These are phyloP conservation scores for Drosophila limbata DNA, from an alignment of 2,888 invertebrate genomes.

Conservation along the genomic window DNA sequence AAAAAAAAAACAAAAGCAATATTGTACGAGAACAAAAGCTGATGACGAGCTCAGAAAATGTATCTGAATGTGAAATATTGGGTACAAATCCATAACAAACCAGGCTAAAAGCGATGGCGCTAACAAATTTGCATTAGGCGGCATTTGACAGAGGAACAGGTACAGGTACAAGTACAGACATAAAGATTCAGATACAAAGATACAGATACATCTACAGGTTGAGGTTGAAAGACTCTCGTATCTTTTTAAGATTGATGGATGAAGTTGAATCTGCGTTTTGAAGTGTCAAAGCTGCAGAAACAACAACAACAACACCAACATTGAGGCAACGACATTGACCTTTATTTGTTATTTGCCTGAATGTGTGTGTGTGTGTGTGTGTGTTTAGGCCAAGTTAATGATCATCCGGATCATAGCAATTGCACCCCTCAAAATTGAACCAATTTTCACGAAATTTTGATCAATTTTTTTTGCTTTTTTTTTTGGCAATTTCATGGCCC, in stretches of 20 bases:
- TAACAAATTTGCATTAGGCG: conserved; percentile 53
- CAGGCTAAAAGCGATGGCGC: conserved; percentile 22
- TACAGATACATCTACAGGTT: conserved; percentile 12
- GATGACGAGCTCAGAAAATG: conserved; percentile 47
- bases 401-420: conserved; percentile 35
- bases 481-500: conserved; percentile 54
- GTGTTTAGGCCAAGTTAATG: conserved; percentile 41
- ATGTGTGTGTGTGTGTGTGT: neutral
- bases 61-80: conserved; percentile 15
- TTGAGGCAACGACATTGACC: conserved; percentile 67
- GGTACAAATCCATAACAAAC: conserved; percentile 37
- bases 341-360: conserved; percentile 52
- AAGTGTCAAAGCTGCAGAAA: conserved; percentile 67
- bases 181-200: neutral
- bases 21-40: conserved; percentile 25
- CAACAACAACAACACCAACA: conserved; percentile 53
- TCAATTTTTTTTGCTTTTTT: conserved; percentile 14
- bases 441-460: conserved; percentile 49
- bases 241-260: conserved; percentile 64
- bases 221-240: conserved; percentile 23
- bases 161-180: neutral
- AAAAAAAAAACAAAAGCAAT: neutral
- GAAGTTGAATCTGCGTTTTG: conserved; percentile 39
- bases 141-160: neutral
- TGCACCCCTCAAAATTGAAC: conserved; percentile 52